phyloP scores from a whole-genome alignment of 2,888 invertebrate species.

The Campopleginae sp. region DNA sequence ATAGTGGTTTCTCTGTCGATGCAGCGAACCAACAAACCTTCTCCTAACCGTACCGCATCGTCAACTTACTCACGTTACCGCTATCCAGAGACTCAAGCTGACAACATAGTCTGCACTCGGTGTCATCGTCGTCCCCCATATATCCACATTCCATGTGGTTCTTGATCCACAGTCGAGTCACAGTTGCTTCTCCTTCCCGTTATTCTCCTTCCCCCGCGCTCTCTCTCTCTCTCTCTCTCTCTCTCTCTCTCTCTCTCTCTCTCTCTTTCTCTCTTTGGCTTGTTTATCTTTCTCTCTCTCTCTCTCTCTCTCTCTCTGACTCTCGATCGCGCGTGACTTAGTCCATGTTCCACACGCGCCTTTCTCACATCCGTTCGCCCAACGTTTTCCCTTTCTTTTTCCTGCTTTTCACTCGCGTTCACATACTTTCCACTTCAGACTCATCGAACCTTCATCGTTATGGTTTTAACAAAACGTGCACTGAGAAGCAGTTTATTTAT shows the following conservation, averaged over 20 bases:
- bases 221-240: background rate
- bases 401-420: constrained; percentile 28
- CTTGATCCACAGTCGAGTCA: constrained; percentile 23
- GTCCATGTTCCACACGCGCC: constrained; percentile 26
- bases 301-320: constrained; percentile 6
- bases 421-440: constrained; percentile 7
- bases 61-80: constrained; percentile 80
- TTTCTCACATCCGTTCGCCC: constrained; percentile 37
- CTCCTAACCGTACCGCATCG: constrained; percentile 44
- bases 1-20: constrained; percentile 51
- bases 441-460: background rate
- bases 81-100: constrained; percentile 73
- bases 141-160: constrained; percentile 23
- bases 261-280: background rate
- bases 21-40: constrained; percentile 39
- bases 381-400: constrained; percentile 74
- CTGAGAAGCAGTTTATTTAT: no score
- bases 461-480: background rate
- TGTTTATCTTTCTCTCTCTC: constrained; percentile 1
- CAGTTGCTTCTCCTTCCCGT: constrained; percentile 10
- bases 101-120: constrained; percentile 54
- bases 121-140: constrained; percentile 44
- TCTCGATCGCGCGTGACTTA: constrained; percentile 23
- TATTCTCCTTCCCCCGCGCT: background rate
- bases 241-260: background rate